Evolutionary conservation across 2,113 vertebrate species (phyloP).

Genomic region (Ameiurus melas): DNA sequence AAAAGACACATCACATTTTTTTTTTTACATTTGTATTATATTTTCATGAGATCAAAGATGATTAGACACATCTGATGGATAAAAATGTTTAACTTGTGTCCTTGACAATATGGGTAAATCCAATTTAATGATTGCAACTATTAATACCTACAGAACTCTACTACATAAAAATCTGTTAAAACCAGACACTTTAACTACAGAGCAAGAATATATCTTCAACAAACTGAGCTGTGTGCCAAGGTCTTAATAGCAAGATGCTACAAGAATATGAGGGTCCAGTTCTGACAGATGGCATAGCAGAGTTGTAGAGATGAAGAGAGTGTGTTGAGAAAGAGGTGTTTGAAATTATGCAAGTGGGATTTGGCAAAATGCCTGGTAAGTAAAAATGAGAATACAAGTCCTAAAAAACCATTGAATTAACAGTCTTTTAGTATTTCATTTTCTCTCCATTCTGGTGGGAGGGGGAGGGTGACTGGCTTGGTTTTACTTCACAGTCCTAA

Average conservation of each 20-base stretch:
- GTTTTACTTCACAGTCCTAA: too few relatives aligned
- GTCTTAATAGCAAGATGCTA: slow-evolving; percentile 44
- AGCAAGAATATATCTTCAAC: slow-evolving; percentile 21
- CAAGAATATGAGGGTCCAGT: slow-evolving; percentile 45
- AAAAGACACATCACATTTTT: neutral
- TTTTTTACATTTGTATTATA: neutral
- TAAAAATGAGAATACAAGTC: slow-evolving; percentile 42
- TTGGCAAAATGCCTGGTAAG: slow-evolving; percentile 13
- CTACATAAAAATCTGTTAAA: slow-evolving; percentile 42
- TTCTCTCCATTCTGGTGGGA: neutral
- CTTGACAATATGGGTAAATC: neutral
- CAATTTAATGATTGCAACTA: neutral
- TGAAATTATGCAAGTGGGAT: slow-evolving; percentile 21
- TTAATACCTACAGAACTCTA: neutral
- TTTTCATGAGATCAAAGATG: neutral
- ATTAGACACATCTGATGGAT: neutral
- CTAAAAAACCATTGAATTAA: slow-evolving; percentile 43
- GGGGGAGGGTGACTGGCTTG: slow-evolving; percentile 32
- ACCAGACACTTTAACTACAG: slow-evolving; percentile 38
- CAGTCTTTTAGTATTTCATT: slow-evolving; percentile 49
- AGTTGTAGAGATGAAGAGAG: slow-evolving; percentile 34
- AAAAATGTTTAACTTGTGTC: neutral
- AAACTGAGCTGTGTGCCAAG: slow-evolving; percentile 42
- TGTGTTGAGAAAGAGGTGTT: slow-evolving; percentile 19
- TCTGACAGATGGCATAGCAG: slow-evolving; percentile 57